Base-by-base conservation (phyloP, 1,140 invertebrate genomes). In the Trissolcus basalis region DNA sequence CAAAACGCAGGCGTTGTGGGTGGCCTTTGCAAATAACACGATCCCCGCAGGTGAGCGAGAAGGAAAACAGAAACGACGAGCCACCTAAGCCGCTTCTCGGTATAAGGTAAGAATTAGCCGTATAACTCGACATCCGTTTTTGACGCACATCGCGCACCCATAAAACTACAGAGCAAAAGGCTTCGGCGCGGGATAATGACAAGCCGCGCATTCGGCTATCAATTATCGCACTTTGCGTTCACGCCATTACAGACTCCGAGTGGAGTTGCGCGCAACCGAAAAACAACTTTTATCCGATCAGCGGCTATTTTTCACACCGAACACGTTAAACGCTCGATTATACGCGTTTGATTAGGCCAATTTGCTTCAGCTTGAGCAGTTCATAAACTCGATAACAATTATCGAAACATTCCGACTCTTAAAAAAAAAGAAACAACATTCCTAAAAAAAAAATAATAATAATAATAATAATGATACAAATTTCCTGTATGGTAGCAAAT, bases 221-320 rank as follows among this genome's bases (percentile, higher is more conserved):
- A 79, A 81, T 82, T 82, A 82, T 82, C 81, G 79, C 76, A 70
- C 77, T 80, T 82, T 80, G 80, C 64, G 74, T 75, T 67, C 63
- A 65, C 70, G 69, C 58, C 53, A 70, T 70, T 78, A 74, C n/a
- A n/a, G n/a, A n/a, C n/a, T n/a, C n/a, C n/a, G n/a, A n/a, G n/a
- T n/a, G n/a, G n/a, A n/a, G 6, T 27, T 27, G 2, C 19, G 19
- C 19, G 19, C 6, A 3, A 27, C 19, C 19, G 2, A 27, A 27
- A 27, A 27, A 27, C 6, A 27, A 27, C 19, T 27, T 39, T 54
- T 54, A 54, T 53, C 41, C 49, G 39, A 63, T 54, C 41, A 32
- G 41, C 41, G 41, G 11, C 50, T 16, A 39, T 64, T 54, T 54
- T 48, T 50, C 35, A 10, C 32, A 39, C n/a, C 51, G 48, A 44